These are phyloP conservation scores for Ormia ochracea DNA, from an alignment of 2,888 invertebrate species.

Conservation along the genomic window DNA sequence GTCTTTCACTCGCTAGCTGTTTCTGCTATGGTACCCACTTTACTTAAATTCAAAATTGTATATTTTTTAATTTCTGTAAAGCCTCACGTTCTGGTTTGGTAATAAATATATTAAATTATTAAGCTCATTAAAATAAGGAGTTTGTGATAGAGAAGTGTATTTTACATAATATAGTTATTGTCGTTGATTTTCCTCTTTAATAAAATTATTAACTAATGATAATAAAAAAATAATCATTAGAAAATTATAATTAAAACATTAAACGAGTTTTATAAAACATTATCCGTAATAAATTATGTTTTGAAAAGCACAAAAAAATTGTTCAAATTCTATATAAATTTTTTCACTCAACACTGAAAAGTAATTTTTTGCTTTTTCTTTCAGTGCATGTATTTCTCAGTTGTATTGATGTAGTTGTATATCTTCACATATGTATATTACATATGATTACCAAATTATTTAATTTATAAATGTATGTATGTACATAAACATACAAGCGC, in stretches of 20 bases:
- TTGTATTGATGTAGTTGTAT: neutral
- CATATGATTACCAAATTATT: conserved; percentile 50
- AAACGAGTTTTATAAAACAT: too few relatives aligned
- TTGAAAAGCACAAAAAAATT: too few relatives aligned
- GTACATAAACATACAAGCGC: neutral
- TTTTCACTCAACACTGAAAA: too few relatives aligned
- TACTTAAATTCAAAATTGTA: conserved; percentile 25
- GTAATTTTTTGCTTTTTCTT: conserved; percentile 5
- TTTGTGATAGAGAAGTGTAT: neutral
- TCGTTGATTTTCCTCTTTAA: too few relatives aligned
- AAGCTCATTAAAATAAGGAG: neutral
- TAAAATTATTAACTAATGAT: too few relatives aligned
- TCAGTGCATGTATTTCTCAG: neutral
- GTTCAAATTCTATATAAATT: neutral
- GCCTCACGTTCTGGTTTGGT: conserved; percentile 56
- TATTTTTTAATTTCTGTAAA: conserved; percentile 40
- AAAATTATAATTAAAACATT: too few relatives aligned
- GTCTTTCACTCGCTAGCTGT: conserved; percentile 22
- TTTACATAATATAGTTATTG: neutral
- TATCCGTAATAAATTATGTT: too few relatives aligned
- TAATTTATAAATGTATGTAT: conserved; percentile 27
- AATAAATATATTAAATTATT: conserved; percentile 42
- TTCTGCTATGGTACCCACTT: neutral
- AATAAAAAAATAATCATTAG: too few relatives aligned
- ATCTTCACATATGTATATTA: neutral